Conservation (phyloP, 2,888 invertebrate genomes). For the Drosophila koepferae region DNA sequence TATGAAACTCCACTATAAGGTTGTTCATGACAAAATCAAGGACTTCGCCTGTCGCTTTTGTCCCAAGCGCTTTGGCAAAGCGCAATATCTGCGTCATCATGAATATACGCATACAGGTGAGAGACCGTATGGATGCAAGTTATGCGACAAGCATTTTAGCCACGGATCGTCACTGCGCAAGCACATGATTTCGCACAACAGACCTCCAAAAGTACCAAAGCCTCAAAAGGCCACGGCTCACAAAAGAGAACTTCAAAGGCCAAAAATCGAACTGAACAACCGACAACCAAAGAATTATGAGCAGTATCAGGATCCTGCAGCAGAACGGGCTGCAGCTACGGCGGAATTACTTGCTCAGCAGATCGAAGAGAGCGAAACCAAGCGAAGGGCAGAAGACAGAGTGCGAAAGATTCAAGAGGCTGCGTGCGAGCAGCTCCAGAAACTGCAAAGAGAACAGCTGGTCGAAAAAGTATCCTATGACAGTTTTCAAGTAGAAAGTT, state of each 20-base stretch:
- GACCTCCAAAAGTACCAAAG: slow-evolving; percentile 55
- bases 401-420: slow-evolving; percentile 74
- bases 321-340: slow-evolving; percentile 74
- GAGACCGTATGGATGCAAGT: slow-evolving; percentile 80
- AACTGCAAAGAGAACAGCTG: slow-evolving; percentile 57
- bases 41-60: slow-evolving; percentile 82
- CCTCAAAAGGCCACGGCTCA: slow-evolving; percentile 16
- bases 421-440: slow-evolving; percentile 73
- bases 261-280: slow-evolving; percentile 32
- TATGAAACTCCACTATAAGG: slow-evolving; percentile 81
- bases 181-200: slow-evolving; percentile 80
- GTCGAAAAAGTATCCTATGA: slow-evolving; percentile 49
- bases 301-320: slow-evolving; percentile 70
- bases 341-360: slow-evolving; percentile 78
- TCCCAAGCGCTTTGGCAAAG: slow-evolving; percentile 83
- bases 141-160: slow-evolving; percentile 81
- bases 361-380: slow-evolving; percentile 72
- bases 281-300: slow-evolving; percentile 56
- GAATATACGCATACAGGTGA: slow-evolving; percentile 84
- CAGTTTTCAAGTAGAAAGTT: slow-evolving; percentile 56
- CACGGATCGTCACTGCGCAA: slow-evolving; percentile 81
- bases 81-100: slow-evolving; percentile 83
- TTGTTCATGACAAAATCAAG: slow-evolving; percentile 83
- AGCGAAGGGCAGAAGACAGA: slow-evolving; percentile 70
- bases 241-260: slow-evolving; percentile 19